These are phyloP conservation scores for Aphis craccivora DNA, from an alignment of 1,140 invertebrate species.

Conservation along the genomic window DNA sequence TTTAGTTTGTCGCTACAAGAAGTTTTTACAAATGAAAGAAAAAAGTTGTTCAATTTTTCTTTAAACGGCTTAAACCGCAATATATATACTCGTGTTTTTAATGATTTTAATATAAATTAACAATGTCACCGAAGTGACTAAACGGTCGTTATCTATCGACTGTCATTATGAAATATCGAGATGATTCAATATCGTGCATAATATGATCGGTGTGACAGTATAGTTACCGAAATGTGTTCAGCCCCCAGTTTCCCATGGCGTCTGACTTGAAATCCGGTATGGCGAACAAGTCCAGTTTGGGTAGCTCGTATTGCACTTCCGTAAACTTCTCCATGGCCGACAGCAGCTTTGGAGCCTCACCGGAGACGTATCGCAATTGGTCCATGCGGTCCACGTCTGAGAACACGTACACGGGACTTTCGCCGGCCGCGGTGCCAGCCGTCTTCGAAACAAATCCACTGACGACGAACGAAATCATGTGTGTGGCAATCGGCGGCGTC, in stretches of 20 bases:
- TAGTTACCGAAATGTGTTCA: slow-evolving; percentile 75
- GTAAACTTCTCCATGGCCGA: slow-evolving; percentile 60
- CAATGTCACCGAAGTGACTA: too few relatives aligned
- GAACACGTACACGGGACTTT: background rate
- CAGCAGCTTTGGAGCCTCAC: slow-evolving; percentile 64
- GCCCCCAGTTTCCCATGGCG: slow-evolving; percentile 94
- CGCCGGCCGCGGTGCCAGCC: too few relatives aligned
- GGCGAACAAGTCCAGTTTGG: slow-evolving; percentile 82
- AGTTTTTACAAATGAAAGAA: too few relatives aligned
- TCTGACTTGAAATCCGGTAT: slow-evolving; percentile 94
- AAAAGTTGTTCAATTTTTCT: too few relatives aligned
- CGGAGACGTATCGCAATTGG: slow-evolving; percentile 63
- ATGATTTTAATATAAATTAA: too few relatives aligned
- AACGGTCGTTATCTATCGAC: too few relatives aligned
- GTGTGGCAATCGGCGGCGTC: slow-evolving; percentile 78
- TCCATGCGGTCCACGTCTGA: slow-evolving; percentile 62
- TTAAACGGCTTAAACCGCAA: too few relatives aligned
- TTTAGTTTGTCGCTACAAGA: too few relatives aligned
- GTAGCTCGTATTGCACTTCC: slow-evolving; percentile 60
- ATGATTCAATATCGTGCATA: background rate
- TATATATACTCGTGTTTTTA: too few relatives aligned
- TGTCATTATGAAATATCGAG: too few relatives aligned
- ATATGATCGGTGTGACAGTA: background rate
- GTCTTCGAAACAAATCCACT: slow-evolving; percentile 68
- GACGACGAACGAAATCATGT: slow-evolving; percentile 76